Evolutionary conservation across 64 coral and sea anemone genomes (phyloP).

Genomic region (Hydrozoanthus tunicans): DNA sequence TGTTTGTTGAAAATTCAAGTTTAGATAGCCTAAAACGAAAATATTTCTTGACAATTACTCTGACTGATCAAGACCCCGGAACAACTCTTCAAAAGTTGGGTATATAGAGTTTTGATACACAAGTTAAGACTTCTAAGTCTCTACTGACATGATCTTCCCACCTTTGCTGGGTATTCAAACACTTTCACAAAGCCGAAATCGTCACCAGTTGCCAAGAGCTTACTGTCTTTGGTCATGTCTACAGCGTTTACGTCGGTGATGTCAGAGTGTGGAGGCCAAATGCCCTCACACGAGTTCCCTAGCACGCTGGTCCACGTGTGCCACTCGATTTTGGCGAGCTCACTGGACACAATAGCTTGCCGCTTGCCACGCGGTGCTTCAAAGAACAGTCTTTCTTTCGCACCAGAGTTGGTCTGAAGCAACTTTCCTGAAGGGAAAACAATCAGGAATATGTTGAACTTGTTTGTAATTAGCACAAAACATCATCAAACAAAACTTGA

Average conservation of each 20-base stretch:
- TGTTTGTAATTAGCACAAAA: too few relatives aligned
- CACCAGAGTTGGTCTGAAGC: constrained; percentile 95
- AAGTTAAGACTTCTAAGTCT: background rate
- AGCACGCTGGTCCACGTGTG: constrained; percentile 84
- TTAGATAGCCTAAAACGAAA: too few relatives aligned
- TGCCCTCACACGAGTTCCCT: constrained; percentile 75
- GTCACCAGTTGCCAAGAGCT: constrained; percentile 87
- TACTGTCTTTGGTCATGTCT: constrained; percentile 89
- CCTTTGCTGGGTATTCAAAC: constrained; percentile 92
- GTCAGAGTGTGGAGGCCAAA: constrained; percentile 95
- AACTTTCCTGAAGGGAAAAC: constrained; percentile 71
- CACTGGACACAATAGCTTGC: constrained; percentile 78
- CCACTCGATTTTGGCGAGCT: constrained; percentile 87
- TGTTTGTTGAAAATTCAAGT: too few relatives aligned
- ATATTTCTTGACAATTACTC: too few relatives aligned
- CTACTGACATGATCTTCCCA: background rate
- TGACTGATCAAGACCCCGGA: too few relatives aligned
- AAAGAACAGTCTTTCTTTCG: constrained; percentile 92
- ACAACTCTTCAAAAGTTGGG: too few relatives aligned
- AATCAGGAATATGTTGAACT: background rate
- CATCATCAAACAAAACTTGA: too few relatives aligned
- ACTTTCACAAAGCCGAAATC: constrained; percentile 98
- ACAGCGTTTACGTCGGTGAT: constrained; percentile 93
- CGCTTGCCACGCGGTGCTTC: constrained; percentile 91
- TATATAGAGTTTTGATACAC: too few relatives aligned